Conservation (phyloP, 2,113 vertebrate genomes). For the Toxostoma redivivum region DNA sequence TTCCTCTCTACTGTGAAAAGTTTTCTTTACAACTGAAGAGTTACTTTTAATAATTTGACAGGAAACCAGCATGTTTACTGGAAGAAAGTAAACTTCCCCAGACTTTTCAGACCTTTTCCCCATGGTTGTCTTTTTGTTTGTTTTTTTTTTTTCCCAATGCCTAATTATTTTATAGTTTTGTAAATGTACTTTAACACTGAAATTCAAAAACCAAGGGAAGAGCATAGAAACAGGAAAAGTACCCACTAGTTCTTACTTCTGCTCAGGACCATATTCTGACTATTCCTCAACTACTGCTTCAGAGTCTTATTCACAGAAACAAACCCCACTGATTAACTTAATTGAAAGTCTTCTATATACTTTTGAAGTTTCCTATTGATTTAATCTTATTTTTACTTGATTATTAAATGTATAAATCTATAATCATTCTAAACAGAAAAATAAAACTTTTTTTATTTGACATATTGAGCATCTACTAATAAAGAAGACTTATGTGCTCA, state of each 20-base stretch:
- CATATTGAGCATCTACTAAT: not conserved
- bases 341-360: not conserved
- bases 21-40: not conserved
- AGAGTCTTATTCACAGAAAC: not conserved
- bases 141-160: not conserved
- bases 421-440: not conserved
- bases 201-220: not conserved
- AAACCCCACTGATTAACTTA: not conserved
- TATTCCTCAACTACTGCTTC: not conserved
- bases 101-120: not conserved
- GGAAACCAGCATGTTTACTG: not conserved
- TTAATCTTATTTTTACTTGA: not conserved
- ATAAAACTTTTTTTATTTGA: not conserved
- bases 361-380: not conserved
- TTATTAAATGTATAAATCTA: not conserved
- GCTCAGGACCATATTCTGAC: not conserved
- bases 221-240: not conserved
- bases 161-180: not conserved
- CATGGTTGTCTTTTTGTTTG: no score
- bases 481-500: not conserved
- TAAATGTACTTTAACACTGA: not conserved
- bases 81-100: not conserved
- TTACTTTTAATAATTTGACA: not conserved
- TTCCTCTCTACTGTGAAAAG: not conserved
- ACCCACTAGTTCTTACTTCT: not conserved